Percentiles rank a stretch among this genome's conserved stretches.
phyloP scores from a whole-genome alignment of 2,113 vertebrate genomes.

The Pantherophis guttatus region DNA sequence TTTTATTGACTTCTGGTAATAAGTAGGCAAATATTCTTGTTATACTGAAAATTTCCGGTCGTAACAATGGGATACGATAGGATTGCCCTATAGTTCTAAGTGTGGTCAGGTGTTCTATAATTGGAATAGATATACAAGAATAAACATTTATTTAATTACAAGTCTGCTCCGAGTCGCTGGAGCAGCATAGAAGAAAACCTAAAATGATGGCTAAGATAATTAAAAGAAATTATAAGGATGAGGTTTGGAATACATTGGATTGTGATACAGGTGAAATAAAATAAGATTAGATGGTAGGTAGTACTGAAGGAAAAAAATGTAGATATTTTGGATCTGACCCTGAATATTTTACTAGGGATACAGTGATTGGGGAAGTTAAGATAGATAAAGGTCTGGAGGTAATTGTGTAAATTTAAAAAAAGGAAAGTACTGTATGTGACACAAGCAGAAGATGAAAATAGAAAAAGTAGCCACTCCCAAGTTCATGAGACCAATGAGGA shows the following conservation, averaged over 20 bases:
- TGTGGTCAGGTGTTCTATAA: not conserved
- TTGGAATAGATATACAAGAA: rapidly evolving
- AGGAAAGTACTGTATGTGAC: not conserved
- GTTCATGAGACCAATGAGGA: not conserved
- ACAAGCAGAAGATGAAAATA: not conserved
- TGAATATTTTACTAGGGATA: not conserved
- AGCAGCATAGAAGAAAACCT: not conserved
- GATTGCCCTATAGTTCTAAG: not conserved
- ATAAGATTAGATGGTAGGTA: not conserved
- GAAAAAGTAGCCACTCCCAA: conserved; percentile 12
- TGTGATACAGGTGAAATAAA: not conserved
- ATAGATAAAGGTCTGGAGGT: not conserved
- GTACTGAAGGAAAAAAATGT: no score
- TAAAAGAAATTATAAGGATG: not conserved
- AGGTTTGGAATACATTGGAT: not conserved
- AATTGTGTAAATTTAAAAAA: not conserved
- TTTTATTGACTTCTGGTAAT: not conserved
- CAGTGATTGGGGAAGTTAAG: not conserved
- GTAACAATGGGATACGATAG: rapidly evolving
- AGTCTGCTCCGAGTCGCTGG: not conserved
- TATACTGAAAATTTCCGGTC: not conserved
- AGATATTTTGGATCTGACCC: not conserved
- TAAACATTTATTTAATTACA: rapidly evolving
- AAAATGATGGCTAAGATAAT: not conserved
- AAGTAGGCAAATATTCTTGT: not conserved